These are phyloP conservation scores for Pomatostomus ruficeps DNA, from an alignment of 2,113 vertebrate genomes.

Conservation along the genomic window DNA sequence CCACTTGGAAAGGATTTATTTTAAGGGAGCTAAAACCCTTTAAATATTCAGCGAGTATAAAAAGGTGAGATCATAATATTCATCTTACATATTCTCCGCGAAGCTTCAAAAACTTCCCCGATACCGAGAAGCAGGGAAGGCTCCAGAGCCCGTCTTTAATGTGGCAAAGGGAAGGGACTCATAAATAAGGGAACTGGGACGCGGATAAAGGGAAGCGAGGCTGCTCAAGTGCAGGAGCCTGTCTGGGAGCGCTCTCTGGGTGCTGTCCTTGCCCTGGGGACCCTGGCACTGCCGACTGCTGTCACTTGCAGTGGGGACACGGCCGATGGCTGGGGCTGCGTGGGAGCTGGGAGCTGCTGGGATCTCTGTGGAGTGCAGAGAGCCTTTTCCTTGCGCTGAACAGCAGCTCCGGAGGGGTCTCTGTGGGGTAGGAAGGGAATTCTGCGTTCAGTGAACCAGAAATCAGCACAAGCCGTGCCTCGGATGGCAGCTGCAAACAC, in stretches of 20 bases:
- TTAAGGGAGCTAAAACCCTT: conserved; percentile 52
- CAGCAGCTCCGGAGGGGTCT: background rate
- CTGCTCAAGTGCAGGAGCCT: fast-evolving
- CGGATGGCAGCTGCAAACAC: background rate
- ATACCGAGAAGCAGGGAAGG: background rate
- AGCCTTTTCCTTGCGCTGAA: fast-evolving
- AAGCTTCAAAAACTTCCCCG: background rate
- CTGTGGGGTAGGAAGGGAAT: background rate
- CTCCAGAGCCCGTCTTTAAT: background rate
- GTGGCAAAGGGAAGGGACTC: background rate
- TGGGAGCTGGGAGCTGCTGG: background rate
- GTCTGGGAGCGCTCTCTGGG: background rate
- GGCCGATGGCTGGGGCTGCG: fast-evolving
- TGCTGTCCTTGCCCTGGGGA: fast-evolving
- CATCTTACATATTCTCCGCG: background rate
- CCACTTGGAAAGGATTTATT: conserved; percentile 46
- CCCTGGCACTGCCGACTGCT: fast-evolving
- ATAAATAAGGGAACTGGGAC: fast-evolving
- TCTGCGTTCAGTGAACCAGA: background rate
- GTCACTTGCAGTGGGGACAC: fast-evolving
- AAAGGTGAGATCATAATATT: conserved; percentile 36
- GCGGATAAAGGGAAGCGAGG: fast-evolving
- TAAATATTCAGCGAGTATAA: conserved; percentile 62
- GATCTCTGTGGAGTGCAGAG: fast-evolving
- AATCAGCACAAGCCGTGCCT: background rate